Conservation (phyloP, 2,797 vertebrate species). For the Lacerta bilineata region DNA sequence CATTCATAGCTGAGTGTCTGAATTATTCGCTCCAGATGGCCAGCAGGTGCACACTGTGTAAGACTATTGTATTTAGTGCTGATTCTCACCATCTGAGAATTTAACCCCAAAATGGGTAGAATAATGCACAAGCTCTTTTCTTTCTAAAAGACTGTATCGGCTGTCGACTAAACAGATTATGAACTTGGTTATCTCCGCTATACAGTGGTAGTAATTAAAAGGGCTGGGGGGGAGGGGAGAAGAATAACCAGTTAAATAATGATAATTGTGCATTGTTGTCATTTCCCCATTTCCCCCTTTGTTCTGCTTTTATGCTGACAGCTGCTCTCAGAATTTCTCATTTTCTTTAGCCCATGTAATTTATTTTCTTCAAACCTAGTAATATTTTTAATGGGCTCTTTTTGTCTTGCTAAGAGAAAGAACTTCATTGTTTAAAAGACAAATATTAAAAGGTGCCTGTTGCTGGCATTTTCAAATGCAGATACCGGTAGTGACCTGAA, state of each 20-base stretch:
- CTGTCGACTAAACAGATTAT: conserved; percentile 54
- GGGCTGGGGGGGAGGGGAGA: conserved; percentile 34
- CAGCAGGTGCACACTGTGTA: conserved; percentile 13
- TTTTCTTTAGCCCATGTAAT: conserved; percentile 41
- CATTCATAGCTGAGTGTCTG: conserved; percentile 69
- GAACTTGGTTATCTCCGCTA: conserved; percentile 56
- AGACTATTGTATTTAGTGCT: conserved; percentile 33
- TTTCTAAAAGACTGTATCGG: conserved; percentile 25
- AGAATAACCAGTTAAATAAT: conserved; percentile 51
- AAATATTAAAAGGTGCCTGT: conserved; percentile 37
- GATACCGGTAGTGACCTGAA: conserved; percentile 8
- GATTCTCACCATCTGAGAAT: background rate
- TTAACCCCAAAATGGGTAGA: conserved; percentile 46
- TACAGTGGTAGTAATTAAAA: conserved; percentile 50
- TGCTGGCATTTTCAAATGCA: conserved; percentile 32
- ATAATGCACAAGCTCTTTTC: conserved; percentile 6
- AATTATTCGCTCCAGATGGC: conserved; percentile 73
- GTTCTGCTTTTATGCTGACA: conserved; percentile 32
- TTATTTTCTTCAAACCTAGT: conserved; percentile 34
- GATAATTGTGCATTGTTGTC: conserved; percentile 49
- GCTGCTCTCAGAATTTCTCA: conserved; percentile 54
- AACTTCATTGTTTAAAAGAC: conserved; percentile 41
- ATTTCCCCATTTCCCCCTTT: conserved; percentile 38
- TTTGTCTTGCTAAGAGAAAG: conserved; percentile 42
- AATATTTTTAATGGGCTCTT: conserved; percentile 16